Percentiles rank a stretch among this genome's conserved stretches.
phyloP scores from a whole-genome alignment of 2,888 invertebrate species.

The Tryphoninae sp. region DNA sequence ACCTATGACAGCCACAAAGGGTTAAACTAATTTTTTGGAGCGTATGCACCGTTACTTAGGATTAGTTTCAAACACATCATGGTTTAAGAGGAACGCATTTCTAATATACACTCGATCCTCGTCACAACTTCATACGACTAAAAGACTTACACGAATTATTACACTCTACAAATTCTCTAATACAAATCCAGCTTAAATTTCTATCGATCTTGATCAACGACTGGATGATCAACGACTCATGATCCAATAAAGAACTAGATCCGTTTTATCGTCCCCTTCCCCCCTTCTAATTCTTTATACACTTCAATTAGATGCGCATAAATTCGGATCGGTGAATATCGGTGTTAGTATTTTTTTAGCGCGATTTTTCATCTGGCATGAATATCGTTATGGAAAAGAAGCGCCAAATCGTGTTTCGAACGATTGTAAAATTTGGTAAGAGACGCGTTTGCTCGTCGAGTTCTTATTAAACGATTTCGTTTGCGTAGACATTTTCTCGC shows the following conservation, averaged over 20 bases:
- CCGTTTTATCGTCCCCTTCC: neutral
- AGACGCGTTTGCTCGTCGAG: neutral
- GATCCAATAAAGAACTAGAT: neutral
- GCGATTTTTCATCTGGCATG: slow-evolving; percentile 1
- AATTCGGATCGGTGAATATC: slow-evolving; percentile 40
- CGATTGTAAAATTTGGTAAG: slow-evolving; percentile 44
- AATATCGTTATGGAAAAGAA: neutral
- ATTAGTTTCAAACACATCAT: neutral
- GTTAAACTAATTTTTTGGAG: neutral
- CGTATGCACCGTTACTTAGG: neutral
- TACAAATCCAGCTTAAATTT: neutral
- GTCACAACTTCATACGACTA: neutral
- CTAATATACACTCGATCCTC: neutral
- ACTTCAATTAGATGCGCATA: slow-evolving; percentile 22
- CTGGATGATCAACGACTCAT: neutral
- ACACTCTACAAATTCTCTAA: neutral
- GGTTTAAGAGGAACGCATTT: too few relatives aligned
- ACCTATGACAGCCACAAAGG: neutral
- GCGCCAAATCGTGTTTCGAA: neutral
- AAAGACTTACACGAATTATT: neutral
- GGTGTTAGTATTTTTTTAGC: slow-evolving; percentile 23
- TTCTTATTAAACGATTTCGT: slow-evolving; percentile 23
- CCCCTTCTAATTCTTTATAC: neutral
- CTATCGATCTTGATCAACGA: neutral
- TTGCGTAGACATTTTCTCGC: slow-evolving; percentile 33